Conservation (phyloP, 2,888 invertebrate species). For the Parelbella ahira region DNA sequence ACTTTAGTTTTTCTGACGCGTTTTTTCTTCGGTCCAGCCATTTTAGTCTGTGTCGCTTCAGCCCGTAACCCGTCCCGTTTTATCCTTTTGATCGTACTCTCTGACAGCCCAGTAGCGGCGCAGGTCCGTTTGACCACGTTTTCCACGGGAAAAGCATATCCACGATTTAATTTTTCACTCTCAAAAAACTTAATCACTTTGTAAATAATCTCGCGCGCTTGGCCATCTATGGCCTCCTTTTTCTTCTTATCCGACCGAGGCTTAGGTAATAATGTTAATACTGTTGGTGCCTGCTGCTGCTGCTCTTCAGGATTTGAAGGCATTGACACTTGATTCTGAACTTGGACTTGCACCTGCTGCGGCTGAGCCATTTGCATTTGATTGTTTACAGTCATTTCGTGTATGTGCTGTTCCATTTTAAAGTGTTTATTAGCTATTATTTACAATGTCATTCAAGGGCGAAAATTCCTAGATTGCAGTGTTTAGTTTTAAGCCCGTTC, state of each 20-base stretch:
- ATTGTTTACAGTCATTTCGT: constrained; percentile 31
- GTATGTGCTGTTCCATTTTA: constrained; percentile 33
- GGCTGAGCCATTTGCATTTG: constrained; percentile 25
- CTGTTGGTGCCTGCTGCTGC: constrained; percentile 29
- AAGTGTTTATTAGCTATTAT: not conserved
- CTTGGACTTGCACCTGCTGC: constrained; percentile 15
- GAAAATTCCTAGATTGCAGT: too few relatives aligned
- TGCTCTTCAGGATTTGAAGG: constrained; percentile 20
- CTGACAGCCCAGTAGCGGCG: constrained; percentile 67
- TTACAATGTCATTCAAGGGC: too few relatives aligned
- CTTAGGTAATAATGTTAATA: constrained; percentile 35
- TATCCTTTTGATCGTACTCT: constrained; percentile 69
- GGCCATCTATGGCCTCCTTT: constrained; percentile 71
- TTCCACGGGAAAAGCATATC: constrained; percentile 70
- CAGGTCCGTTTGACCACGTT: constrained; percentile 71
- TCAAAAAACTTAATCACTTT: constrained; percentile 74
- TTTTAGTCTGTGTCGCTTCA: constrained; percentile 68
- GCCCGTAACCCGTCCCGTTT: constrained; percentile 67
- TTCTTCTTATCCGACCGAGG: constrained; percentile 61
- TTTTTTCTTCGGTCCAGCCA: constrained; percentile 70
- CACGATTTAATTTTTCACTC: constrained; percentile 71
- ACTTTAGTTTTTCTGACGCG: constrained; percentile 68
- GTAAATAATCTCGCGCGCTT: constrained; percentile 69
- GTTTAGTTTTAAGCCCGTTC: not conserved
- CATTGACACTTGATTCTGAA: constrained; percentile 23